Conservation (phyloP, 2,113 vertebrate species). For the Grus americana region DNA sequence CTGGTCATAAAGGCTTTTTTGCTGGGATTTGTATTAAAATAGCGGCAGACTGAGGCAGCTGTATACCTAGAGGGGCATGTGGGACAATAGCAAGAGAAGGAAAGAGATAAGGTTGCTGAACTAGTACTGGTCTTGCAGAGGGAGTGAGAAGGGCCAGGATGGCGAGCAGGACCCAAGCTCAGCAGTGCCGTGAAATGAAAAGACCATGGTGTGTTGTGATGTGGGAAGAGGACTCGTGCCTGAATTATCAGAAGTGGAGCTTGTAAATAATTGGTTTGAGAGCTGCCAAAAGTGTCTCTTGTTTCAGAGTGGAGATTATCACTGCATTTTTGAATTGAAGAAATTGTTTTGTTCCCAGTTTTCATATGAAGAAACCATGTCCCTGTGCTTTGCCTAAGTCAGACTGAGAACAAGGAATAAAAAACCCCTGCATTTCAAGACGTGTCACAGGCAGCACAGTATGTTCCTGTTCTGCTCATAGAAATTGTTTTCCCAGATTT, state of each 20-base stretch:
- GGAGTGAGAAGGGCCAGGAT: neutral
- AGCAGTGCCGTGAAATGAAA: neutral
- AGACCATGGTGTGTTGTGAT: neutral
- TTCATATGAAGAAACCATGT: neutral
- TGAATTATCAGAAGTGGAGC: neutral
- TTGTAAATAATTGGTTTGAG: neutral
- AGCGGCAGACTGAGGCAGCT: neutral
- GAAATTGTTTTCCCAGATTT: constrained; percentile 55
- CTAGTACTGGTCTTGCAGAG: neutral
- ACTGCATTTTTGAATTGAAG: neutral
- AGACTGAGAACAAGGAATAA: neutral
- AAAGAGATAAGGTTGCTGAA: neutral
- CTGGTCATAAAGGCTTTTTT: neutral
- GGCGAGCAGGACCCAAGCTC: neutral
- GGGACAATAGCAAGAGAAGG: neutral
- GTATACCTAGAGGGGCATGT: neutral
- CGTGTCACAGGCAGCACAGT: neutral
- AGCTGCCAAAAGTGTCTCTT: neutral
- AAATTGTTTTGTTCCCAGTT: neutral
- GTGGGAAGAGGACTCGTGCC: neutral
- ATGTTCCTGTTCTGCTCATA: neutral
- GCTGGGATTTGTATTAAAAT: neutral
- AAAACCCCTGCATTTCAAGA: constrained; percentile 55
- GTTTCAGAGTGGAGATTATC: neutral
- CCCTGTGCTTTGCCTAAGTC: neutral